Evolutionary conservation across 2,888 invertebrate species (phyloP).

Genomic region (Dendrolimus pini): DNA sequence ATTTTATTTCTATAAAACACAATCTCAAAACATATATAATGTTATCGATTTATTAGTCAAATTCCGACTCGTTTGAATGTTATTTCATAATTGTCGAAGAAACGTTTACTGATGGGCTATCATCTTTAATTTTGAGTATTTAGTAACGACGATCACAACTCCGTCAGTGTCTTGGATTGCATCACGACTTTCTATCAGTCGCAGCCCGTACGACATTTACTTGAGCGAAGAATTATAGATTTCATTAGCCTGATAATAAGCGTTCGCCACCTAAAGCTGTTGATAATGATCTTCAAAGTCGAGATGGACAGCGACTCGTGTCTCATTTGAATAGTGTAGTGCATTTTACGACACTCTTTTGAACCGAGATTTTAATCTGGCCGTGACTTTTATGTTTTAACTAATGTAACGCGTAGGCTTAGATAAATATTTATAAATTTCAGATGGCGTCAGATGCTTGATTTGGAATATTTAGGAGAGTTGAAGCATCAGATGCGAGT

Average conservation of each 20-base stretch:
- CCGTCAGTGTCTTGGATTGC: constrained; percentile 30
- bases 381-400: neutral
- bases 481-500: constrained; percentile 61
- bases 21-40: neutral
- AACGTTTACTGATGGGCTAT: neutral
- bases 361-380: constrained; percentile 12
- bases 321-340: constrained; percentile 25
- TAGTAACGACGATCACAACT: constrained; percentile 20
- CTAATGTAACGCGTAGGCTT: constrained; percentile 1
- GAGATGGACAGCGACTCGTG: constrained; percentile 21
- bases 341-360: constrained; percentile 16
- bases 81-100: neutral
- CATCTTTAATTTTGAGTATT: neutral
- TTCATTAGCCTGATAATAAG: constrained; percentile 38
- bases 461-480: constrained; percentile 53
- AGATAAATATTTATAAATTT: constrained; percentile 12
- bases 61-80: neutral
- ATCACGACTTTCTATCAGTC: constrained; percentile 50
- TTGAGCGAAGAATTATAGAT: constrained; percentile 36
- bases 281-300: constrained; percentile 28
- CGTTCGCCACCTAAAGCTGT: constrained; percentile 20
- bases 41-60: neutral
- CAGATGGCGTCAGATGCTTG: constrained; percentile 65
- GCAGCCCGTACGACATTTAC: constrained; percentile 14
- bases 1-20: neutral